These are phyloP conservation scores for Loripinus fragilis DNA, from an alignment of 2,888 invertebrate genomes.

Conservation along the genomic window DNA sequence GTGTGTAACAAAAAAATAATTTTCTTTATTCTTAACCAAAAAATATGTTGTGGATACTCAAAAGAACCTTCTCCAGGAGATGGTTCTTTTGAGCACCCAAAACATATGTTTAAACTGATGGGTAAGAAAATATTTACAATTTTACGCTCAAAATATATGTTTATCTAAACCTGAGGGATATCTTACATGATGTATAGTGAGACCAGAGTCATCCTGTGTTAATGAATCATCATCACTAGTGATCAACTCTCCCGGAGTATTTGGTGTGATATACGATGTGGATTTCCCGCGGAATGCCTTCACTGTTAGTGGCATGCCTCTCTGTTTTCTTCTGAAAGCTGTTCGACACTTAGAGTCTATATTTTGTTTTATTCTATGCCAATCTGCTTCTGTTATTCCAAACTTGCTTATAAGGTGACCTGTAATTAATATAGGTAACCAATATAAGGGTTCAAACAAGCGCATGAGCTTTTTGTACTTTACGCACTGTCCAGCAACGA, in stretches of 20 bases:
- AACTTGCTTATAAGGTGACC: conserved; percentile 85
- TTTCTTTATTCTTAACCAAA: no score
- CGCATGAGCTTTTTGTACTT: no score
- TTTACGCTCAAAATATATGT: no score
- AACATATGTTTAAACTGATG: no score
- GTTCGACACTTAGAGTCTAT: conserved; percentile 86
- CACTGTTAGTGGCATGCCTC: conserved; percentile 81
- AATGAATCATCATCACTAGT: conserved; percentile 74
- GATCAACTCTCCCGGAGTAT: conserved; percentile 61
- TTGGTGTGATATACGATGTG: conserved; percentile 62
- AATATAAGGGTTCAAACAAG: no score
- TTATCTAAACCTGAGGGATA: background rate
- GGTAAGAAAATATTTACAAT: no score
- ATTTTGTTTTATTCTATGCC: conserved; percentile 85
- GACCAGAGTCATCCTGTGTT: conserved; percentile 65
- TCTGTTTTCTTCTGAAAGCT: conserved; percentile 82
- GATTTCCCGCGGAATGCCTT: conserved; percentile 82
- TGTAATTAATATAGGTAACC: conserved; percentile 46
- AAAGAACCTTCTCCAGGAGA: no score
- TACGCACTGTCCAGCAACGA: no score
- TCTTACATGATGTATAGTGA: conserved; percentile 75
- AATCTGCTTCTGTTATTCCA: conserved; percentile 84
- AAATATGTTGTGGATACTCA: no score
- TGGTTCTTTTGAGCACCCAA: no score
- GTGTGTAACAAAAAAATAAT: no score